A percentile compares a stretch with the other conserved stretches of the same genome.
phyloP scores from a whole-genome alignment of 30 jellyfish, hydroid and myxozoan species.

The Euphysa ruthae region DNA sequence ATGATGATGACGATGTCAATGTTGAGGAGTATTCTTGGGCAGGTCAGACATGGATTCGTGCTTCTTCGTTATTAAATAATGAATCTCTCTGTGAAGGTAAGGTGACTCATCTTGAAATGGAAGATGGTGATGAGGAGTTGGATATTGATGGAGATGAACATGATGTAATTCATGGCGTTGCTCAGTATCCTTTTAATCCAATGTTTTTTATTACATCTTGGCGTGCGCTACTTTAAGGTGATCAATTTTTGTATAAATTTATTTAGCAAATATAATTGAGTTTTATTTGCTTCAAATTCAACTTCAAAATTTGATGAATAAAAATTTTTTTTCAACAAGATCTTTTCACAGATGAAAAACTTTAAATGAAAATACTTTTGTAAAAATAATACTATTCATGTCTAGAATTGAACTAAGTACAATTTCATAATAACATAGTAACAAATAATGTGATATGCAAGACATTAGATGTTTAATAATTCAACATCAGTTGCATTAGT shows the following conservation, averaged over 20 bases:
- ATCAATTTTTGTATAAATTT: not conserved
- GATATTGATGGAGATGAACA: conserved; percentile 71
- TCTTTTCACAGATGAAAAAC: too few species aligned
- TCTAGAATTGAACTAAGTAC: too few species aligned
- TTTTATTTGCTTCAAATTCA: not conserved
- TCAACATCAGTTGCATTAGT: too few species aligned
- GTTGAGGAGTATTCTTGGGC: conserved; percentile 92
- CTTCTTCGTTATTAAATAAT: conserved; percentile 51
- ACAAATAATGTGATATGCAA: too few species aligned
- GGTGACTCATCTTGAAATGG: conserved; percentile 52
- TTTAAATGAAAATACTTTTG: too few species aligned
- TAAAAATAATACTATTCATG: too few species aligned
- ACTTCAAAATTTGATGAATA: not conserved
- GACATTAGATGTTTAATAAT: too few species aligned
- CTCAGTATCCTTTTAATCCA: conserved; percentile 70
- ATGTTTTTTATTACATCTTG: not conserved
- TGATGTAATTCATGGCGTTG: conserved; percentile 28
- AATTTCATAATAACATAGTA: too few species aligned
- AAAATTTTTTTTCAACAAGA: too few species aligned
- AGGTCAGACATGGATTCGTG: conserved; percentile 81
- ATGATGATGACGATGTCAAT: conserved; percentile 54
- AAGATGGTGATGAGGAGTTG: conserved; percentile 86
- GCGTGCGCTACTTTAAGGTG: not conserved
- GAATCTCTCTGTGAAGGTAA: conserved; percentile 67
- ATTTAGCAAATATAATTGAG: too few species aligned